Evolutionary conservation across 2,797 vertebrate species (phyloP).

Genomic region (Ispidina picta): DNA sequence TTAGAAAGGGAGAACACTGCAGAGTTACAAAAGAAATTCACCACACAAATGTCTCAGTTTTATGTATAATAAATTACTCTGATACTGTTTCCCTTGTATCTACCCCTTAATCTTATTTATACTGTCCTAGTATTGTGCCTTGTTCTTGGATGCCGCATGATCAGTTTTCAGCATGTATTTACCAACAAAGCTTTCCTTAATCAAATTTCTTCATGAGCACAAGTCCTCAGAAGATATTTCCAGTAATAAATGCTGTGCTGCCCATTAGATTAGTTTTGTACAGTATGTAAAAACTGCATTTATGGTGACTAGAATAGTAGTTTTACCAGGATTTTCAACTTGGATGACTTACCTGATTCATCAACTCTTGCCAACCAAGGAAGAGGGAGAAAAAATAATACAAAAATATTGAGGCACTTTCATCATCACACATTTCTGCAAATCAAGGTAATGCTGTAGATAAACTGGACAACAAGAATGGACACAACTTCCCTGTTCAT

Average conservation of each 20-base stretch:
- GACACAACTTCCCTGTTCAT: conserved; percentile 16
- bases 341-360: background rate
- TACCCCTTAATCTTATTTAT: conserved; percentile 27
- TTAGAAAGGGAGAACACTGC: background rate
- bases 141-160: background rate
- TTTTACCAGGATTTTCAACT: conserved; percentile 4
- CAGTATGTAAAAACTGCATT: background rate
- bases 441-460: conserved; percentile 46
- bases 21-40: background rate
- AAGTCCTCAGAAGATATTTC: background rate
- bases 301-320: background rate
- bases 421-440: conserved; percentile 19
- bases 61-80: conserved; percentile 12
- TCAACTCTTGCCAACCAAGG: conserved; percentile 15
- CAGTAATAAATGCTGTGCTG: conserved; percentile 1
- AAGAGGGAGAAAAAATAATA: background rate
- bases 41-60: background rate
- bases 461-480: conserved; percentile 34
- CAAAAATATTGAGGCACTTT: background rate
- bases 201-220: background rate
- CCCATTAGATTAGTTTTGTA: background rate
- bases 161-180: conserved; percentile 6
- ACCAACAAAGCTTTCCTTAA: conserved; percentile 2
- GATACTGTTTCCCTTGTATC: background rate
- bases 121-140: background rate